Conservation (phyloP, 2,797 vertebrate species). For the Geotrypetes seraphini region DNA sequence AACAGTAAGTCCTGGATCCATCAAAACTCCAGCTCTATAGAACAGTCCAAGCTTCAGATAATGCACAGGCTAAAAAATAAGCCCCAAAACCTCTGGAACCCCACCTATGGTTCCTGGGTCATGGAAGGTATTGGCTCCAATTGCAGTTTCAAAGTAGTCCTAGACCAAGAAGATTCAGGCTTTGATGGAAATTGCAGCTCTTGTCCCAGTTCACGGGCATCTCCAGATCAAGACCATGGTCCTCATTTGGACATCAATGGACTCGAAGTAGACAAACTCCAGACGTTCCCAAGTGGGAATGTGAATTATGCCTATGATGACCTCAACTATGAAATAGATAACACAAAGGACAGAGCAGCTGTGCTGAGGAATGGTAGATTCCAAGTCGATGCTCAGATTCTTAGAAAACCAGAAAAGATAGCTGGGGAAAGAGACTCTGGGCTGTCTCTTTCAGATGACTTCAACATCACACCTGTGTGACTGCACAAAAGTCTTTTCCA, state of each 20-base stretch:
- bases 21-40: slow-evolving; percentile 44
- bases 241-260: slow-evolving; percentile 35
- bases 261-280: slow-evolving; percentile 71
- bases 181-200: slow-evolving; percentile 43
- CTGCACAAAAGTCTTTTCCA: no score
- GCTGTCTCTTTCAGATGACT: slow-evolving; percentile 81
- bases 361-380: slow-evolving; percentile 72
- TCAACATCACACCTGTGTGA: slow-evolving; percentile 72
- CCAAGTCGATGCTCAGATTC: slow-evolving; percentile 60
- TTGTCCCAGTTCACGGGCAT: slow-evolving; percentile 31
- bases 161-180: slow-evolving; percentile 50
- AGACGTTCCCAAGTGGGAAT: slow-evolving; percentile 77
- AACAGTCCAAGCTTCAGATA: slow-evolving; percentile 46
- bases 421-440: slow-evolving; percentile 77
- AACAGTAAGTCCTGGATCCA: slow-evolving; percentile 47
- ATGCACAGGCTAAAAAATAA: slow-evolving; percentile 78
- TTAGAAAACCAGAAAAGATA: slow-evolving; percentile 65
- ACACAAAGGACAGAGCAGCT: slow-evolving; percentile 47
- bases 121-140: slow-evolving; percentile 61
- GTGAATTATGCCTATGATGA: slow-evolving; percentile 82
- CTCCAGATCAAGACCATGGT: slow-evolving; percentile 32
- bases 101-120: slow-evolving; percentile 82
- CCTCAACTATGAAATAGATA: slow-evolving; percentile 52
- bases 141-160: slow-evolving; percentile 22
- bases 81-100: slow-evolving; percentile 88